Base-by-base conservation (phyloP, 2,888 invertebrate genomes). In the Epirrhoe alternata region DNA sequence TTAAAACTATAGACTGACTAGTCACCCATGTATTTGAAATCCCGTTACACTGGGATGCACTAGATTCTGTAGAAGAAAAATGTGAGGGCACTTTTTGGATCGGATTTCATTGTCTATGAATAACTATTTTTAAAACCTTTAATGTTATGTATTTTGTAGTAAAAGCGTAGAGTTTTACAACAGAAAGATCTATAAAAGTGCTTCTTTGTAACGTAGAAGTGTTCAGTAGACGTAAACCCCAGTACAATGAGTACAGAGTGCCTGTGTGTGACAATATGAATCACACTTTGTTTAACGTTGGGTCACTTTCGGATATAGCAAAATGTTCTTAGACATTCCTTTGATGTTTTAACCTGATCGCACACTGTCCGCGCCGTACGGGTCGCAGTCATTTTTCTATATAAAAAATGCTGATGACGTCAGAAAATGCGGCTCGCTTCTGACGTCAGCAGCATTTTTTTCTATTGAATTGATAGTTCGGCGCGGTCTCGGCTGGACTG, bases 31-130 rank as follows among this genome's bases (percentile, higher is more conserved):
- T 81, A 72, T 77, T 78, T 82, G 73, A 79, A 77, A 78, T 86
- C 89, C 90, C 79, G 74, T 78, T 77, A 50, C 79, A 81, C 92
- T 92, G 92, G 92, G 92, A 90, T 92, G 92, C 92, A 92, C 92
- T 92, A 88, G 87, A 84, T 86, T 86, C 82, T 79, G 75, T 85
- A 81, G 79, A 68, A 76, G 74, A 76, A 74, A 75, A 71, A 76
- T 89, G 88, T 88, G 83, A 87, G 82, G 84, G 90, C 90, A 89
- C 89, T 89, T 88, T 88, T 90, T 86, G 82, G 88, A 89, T 85
- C 81, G 12, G 4, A 47, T 42, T 12, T 10, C 12, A 42, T 47
- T 47, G 47, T 47, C 38, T 42, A 42, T 42, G 38, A 42, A 42
- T 42, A 12, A 42, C 38, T 42, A 42, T 42, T 42, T 42, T 42